Base-by-base conservation (phyloP, 2,797 vertebrate species). In the Hemitrygon akajei region DNA sequence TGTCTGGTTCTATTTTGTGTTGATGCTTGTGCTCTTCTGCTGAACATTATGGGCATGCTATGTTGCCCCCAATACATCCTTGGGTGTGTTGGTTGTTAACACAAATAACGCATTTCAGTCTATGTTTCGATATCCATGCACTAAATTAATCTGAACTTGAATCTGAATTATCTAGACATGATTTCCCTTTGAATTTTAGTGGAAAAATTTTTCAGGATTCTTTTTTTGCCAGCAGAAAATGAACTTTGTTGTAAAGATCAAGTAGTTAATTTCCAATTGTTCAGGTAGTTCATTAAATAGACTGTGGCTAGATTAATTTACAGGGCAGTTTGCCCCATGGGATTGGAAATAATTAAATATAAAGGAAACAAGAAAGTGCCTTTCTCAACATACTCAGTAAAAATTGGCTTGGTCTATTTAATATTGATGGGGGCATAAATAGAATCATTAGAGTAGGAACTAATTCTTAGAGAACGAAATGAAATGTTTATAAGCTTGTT, bases 311-410 rank as follows among this genome's bases (percentile, higher is more conserved):
- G 60, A 60, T 66, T 37, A 89, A 89, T 20, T 34, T 89, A 12
- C 22, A 16, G 22, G 47, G 47, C 56, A 10, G 47, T 66, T 34
- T 18, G 16, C 60, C 86, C 86, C 86, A 69, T 66, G 86, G 86
- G 66, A 89, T 89, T 89, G 86, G 60, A 89, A 89, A 66, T 63
- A 89, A 66, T 89, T 66, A 66, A 66, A 30, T 34, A 60, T 66
- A 89, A 66, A 89, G 86, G 66, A 66, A 66, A 37, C 7, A 66
- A 66, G 10, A 34, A 89, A 66, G 86, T 20, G 60, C 58, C 60
- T 89, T 22, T n/a, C 86, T 89, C 60, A 34, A 89, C 87, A 60
- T 89, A 10, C 16, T 37, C 86, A 89, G 86, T 60, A 89, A 66
- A 89, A 34, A 66, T 34, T 69, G n/a, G 60, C 86, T 89, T n/a